phyloP scores from a whole-genome alignment of 2,888 invertebrate genomes.

The Agonum fuliginosum region DNA sequence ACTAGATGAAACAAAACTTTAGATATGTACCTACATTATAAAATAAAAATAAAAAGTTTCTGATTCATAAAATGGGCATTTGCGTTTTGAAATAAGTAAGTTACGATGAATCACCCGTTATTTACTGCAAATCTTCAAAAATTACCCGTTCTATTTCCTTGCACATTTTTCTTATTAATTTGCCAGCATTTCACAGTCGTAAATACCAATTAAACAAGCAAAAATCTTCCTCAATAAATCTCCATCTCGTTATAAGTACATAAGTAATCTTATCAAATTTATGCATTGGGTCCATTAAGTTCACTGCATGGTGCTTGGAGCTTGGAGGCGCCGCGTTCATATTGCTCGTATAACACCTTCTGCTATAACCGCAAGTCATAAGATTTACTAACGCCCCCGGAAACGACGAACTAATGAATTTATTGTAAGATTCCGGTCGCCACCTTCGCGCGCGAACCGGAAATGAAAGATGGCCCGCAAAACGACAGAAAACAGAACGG shows the following conservation, averaged over 20 bases:
- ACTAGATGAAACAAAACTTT: too few relatives aligned
- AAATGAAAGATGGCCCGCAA: slow-evolving; percentile 41
- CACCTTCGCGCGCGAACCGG: background rate
- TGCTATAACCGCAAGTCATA: slow-evolving; percentile 11
- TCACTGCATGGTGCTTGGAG: background rate
- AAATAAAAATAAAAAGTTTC: too few relatives aligned
- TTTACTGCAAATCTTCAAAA: too few relatives aligned
- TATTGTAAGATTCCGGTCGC: slow-evolving; percentile 46
- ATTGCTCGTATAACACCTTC: slow-evolving; percentile 18
- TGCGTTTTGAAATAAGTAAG: too few relatives aligned
- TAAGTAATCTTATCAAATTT: slow-evolving; percentile 24
- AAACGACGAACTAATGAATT: slow-evolving; percentile 49
- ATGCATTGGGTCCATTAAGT: slow-evolving; percentile 38
- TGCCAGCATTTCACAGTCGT: too few relatives aligned
- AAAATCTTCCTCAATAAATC: slow-evolving; percentile 16
- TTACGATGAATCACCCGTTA: too few relatives aligned
- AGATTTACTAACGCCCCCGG: slow-evolving; percentile 50
- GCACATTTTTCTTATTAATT: too few relatives aligned
- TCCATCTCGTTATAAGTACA: slow-evolving; percentile 31
- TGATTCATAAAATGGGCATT: too few relatives aligned
- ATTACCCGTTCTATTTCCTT: too few relatives aligned
- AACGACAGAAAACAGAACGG: background rate
- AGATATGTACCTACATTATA: too few relatives aligned
- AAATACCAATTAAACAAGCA: background rate
- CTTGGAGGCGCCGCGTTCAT: background rate